Evolutionary conservation across 2,888 invertebrate species (phyloP).

Genomic region (Mythimna impura): DNA sequence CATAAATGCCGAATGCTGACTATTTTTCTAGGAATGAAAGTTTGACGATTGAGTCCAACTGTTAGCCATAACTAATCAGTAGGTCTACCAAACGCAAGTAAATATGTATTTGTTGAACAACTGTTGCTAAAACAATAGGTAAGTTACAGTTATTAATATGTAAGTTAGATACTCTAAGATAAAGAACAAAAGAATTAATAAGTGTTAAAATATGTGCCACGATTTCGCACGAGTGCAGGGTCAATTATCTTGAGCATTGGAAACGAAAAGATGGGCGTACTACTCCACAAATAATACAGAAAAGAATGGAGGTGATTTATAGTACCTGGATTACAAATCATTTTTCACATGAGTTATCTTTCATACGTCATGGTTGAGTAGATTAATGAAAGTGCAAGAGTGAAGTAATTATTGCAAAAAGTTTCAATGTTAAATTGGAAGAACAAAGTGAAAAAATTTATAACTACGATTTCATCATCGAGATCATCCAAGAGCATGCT

Average conservation of each 20-base stretch:
- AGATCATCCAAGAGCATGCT: conserved; percentile 6
- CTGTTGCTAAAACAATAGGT: not conserved
- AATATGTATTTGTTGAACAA: not conserved
- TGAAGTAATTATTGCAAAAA: conserved; percentile 52
- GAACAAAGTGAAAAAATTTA: conserved; percentile 23
- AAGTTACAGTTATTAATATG: not conserved
- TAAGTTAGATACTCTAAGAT: not conserved
- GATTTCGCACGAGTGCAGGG: conserved; percentile 44
- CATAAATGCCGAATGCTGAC: not conserved
- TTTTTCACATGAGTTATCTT: conserved; percentile 52
- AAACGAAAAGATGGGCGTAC: conserved; percentile 6
- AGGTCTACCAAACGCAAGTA: not conserved
- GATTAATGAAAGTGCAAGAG: conserved; percentile 58
- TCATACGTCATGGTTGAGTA: conserved; percentile 46
- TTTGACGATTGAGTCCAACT: not conserved
- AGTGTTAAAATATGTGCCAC: conserved; percentile 39
- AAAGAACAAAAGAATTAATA: conserved; percentile 48
- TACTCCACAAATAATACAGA: conserved; percentile 30
- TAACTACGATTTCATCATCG: conserved; percentile 1
- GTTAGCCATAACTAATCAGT: not conserved
- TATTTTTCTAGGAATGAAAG: not conserved
- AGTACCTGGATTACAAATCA: conserved; percentile 27
- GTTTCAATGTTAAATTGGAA: conserved; percentile 40
- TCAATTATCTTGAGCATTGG: conserved; percentile 38
- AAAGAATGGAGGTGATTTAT: conserved; percentile 41